Evolutionary conservation across 1,140 invertebrate genomes (phyloP).

Genomic region (Sesamia nonagrioides): DNA sequence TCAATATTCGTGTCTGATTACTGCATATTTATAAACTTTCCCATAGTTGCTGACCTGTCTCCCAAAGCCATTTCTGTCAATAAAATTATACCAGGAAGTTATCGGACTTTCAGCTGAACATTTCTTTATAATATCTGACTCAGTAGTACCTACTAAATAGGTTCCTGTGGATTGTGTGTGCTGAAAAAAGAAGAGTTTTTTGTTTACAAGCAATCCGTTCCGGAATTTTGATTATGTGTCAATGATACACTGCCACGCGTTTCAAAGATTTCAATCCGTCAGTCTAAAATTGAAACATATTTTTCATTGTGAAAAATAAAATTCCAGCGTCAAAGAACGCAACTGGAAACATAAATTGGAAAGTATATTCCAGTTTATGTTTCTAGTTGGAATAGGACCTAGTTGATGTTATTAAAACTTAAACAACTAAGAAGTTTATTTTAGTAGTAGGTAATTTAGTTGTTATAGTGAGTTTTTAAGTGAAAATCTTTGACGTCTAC

Average conservation of each 20-base stretch:
- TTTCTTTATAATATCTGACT: not conserved
- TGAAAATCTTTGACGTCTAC: too few species aligned
- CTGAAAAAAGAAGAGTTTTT: too few species aligned
- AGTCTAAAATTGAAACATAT: not conserved
- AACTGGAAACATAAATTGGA: too few species aligned
- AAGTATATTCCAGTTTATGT: too few species aligned
- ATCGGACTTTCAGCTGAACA: not conserved
- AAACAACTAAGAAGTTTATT: too few species aligned
- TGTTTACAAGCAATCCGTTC: not conserved
- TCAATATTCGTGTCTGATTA: not conserved
- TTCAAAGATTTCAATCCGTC: not conserved
- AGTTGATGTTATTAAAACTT: too few species aligned
- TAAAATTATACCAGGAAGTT: constrained; percentile 4
- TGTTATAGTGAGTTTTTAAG: too few species aligned
- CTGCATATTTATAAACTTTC: not conserved
- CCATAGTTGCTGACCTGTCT: not conserved
- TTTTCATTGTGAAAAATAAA: too few species aligned
- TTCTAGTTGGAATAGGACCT: too few species aligned
- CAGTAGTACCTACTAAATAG: not conserved
- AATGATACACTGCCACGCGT: not conserved
- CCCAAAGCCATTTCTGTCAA: not conserved
- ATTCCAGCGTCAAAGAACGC: too few species aligned
- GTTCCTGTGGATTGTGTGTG: not conserved
- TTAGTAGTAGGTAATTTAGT: too few species aligned
- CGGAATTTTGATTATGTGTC: constrained; percentile 15